These are phyloP conservation scores for Catharus bicknelli DNA, from an alignment of 2,113 vertebrate species.

Conservation along the genomic window DNA sequence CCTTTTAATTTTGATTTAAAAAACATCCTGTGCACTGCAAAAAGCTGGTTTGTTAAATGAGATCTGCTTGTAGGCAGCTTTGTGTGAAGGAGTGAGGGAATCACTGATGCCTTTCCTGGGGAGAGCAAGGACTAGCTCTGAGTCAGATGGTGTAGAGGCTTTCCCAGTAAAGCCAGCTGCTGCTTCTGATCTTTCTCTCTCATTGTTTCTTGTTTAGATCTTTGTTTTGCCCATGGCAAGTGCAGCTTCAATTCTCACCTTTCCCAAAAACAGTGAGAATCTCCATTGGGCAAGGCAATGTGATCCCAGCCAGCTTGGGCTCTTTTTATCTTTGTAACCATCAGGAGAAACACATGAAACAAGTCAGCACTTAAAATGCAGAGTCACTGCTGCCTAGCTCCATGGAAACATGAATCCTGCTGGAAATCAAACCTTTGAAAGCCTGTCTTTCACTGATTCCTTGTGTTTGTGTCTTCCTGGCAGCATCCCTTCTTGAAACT, in stretches of 20 bases:
- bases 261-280: background rate
- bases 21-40: background rate
- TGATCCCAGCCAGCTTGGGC: background rate
- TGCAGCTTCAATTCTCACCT: background rate
- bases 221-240: background rate
- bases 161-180: background rate
- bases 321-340: background rate
- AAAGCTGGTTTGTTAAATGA: background rate
- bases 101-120: background rate
- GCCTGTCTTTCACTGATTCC: background rate
- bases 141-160: background rate
- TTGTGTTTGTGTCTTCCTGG: constrained; percentile 21
- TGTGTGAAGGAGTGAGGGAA: background rate
- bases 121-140: background rate
- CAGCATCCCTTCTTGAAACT: constrained; percentile 98
- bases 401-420: background rate
- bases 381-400: background rate
- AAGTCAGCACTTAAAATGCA: background rate
- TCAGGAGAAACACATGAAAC: background rate
- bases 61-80: background rate
- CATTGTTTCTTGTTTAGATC: background rate
- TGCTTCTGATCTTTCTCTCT: background rate
- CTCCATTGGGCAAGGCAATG: background rate
- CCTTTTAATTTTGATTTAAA: background rate
- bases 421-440: background rate